Evolutionary conservation across 2,888 invertebrate species (phyloP), one percentile per base, ranked within the genome.

Genomic region (Xestia xanthographa): DNA sequence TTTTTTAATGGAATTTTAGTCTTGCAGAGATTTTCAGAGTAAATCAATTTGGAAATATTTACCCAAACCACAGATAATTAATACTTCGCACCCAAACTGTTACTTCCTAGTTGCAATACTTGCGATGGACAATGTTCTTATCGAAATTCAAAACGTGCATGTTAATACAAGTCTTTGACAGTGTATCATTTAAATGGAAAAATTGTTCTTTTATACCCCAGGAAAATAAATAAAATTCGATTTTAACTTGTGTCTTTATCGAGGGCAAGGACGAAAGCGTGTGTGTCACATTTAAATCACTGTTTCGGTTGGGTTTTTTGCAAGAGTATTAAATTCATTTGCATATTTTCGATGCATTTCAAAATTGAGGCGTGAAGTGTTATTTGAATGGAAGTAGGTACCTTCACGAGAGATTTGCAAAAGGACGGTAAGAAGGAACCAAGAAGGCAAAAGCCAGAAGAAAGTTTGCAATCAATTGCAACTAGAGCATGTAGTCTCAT

Each of bases 401-500:
- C 50, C 14, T 22, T 53, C 41, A 60, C 45, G 60, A 74, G 62
- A 20, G 38, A 84, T 58, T 58, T 58, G 45, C 1, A 50, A 43
- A 77, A 66, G 65, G 62, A 56, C 43, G 68, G 53, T 45, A 63
- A 66, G 12, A 83, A 72, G 45, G 67, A 74, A 83, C 73, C 73
- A 85, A 83, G 82, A 82, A 71, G 17, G 53, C 79, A 79, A 79
- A 73, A 69, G 69, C n/a, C n/a, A 74, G 53, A 85, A 26, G 76
- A 83, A 83, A 81, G 87, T 81, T 80, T 65, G 69, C 66, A 70
- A 82, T 76, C 63, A 69, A 80, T 79, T 84, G 74, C 73, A 90
- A 86, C 73, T 86, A 82, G 87, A 85, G 86, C 84, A 85, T 83
- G 75, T 75, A 78, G 77, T 77, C 75, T 79, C 86, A 84, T 83